Evolutionary conservation across 2,113 vertebrate genomes (phyloP), one percentile per base, ranked within the genome.

Genomic region (Lycaon pictus): DNA sequence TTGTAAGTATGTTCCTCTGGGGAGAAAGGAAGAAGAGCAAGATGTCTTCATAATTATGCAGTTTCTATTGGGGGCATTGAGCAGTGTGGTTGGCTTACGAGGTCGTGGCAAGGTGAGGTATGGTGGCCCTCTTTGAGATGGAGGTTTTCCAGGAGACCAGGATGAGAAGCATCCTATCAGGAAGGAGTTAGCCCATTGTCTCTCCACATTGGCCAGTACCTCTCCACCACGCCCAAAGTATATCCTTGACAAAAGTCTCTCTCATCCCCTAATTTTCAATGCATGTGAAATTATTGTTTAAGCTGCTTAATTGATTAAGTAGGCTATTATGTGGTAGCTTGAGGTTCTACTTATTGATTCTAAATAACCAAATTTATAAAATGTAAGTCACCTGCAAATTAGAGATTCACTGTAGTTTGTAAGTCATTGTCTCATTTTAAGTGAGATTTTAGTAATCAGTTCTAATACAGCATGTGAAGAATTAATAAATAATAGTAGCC

Each of bases 371-470:
- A 35, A 69, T 55, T 77, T 93, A 43, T 5, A 11, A 92, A 91
- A 53, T 29, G 8, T n/a, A 32, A 25, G 29, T 74, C 25, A 81
- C 29, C 82, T 55, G 7, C 86, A 48, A 91, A 51, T 93, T 82
- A 88, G 35, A 69, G 23, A 63, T 11, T 80, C 2, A 10, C 32
- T 60, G 8, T 48, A 58, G 67, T 67, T 92, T 51, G 25, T 53
- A 32, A 25, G 48, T 95, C 13, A 72, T 0, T 62, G 3, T 87
- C 67, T 96, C 83, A 60, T 63, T 80, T 82, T 93, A 80, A 55
- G 32, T 76, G 81, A 92, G 23, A 94, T 82, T 96, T 97, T 83
- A 58, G 22, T 55, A 29, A 37, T 43, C 43, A 35, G 19, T 84
- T 63, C 48, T 81, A 60, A 65, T 82, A n/a, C 0, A 74, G 15